Percentiles rank a stretch among this genome's conserved stretches.
These are phyloP conservation scores for Formica selysi DNA, from an alignment of 1,140 invertebrate species.

Conservation along the genomic window DNA sequence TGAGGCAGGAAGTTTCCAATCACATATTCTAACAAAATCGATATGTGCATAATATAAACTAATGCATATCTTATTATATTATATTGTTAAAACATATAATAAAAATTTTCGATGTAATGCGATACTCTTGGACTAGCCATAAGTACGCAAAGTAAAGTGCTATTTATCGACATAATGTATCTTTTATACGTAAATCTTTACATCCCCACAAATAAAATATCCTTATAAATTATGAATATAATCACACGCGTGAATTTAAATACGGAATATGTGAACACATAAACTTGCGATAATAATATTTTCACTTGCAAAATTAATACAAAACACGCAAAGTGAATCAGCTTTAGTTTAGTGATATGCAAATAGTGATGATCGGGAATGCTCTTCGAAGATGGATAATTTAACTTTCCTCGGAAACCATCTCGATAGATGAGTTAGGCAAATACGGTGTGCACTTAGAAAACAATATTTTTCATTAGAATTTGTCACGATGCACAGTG, in stretches of 20 bases:
- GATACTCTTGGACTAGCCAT: background rate
- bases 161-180: background rate
- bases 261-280: conserved; percentile 28
- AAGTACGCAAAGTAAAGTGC: background rate
- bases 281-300: conserved; percentile 20
- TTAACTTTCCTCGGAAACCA: conserved; percentile 3
- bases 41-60: conserved; percentile 35
- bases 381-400: background rate
- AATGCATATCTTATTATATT: background rate
- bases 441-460: conserved; percentile 19
- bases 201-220: conserved; percentile 23
- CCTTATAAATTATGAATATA: conserved; percentile 20
- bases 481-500: conserved; percentile 55
- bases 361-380: conserved; percentile 4
- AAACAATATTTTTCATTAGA: conserved; percentile 17
- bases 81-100: conserved; percentile 15
- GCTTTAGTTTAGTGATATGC: conserved; percentile 35
- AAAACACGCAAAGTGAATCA: conserved; percentile 13
- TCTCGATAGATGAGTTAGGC: conserved; percentile 23
- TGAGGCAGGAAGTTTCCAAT: conserved; percentile 59
- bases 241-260: conserved; percentile 4
- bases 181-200: background rate
- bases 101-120: conserved; percentile 1
- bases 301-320: conserved; percentile 8
- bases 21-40: conserved; percentile 37